These are phyloP conservation scores for Petrocephalus zakoni DNA, from an alignment of 2,113 vertebrate genomes.

Conservation along the genomic window DNA sequence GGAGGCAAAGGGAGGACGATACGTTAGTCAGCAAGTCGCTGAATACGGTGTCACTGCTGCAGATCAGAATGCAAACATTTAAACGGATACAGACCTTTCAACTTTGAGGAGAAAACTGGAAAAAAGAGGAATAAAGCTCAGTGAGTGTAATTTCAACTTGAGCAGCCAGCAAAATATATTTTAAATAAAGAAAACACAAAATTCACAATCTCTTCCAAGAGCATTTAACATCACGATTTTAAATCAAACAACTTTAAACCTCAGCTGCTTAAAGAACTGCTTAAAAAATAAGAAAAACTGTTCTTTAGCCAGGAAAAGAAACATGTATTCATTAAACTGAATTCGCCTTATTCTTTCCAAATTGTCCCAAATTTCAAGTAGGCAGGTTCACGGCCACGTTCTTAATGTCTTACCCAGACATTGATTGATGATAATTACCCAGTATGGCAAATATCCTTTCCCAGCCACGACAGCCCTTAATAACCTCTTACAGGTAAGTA, in stretches of 20 bases:
- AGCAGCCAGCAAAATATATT: background rate
- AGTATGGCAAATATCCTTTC: background rate
- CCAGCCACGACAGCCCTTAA: background rate
- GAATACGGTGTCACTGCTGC: background rate
- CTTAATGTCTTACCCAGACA: background rate
- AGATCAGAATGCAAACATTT: background rate
- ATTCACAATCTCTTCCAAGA: background rate
- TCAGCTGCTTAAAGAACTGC: background rate
- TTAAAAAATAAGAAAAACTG: background rate
- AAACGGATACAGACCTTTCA: slow-evolving; percentile 11
- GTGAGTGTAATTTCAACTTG: background rate
- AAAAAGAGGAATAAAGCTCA: background rate
- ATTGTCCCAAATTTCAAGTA: background rate
- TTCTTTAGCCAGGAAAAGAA: background rate
- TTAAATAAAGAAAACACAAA: background rate
- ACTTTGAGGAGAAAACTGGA: background rate
- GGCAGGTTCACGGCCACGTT: background rate
- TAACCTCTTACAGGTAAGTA: background rate
- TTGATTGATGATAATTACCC: background rate
- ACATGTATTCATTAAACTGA: background rate
- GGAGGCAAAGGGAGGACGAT: background rate
- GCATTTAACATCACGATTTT: background rate
- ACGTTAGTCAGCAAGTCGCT: background rate
- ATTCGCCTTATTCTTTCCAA: background rate
- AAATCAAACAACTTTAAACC: background rate